phyloP scores from a whole-genome alignment of 2,113 vertebrate genomes.

The Eclectus roratus region DNA sequence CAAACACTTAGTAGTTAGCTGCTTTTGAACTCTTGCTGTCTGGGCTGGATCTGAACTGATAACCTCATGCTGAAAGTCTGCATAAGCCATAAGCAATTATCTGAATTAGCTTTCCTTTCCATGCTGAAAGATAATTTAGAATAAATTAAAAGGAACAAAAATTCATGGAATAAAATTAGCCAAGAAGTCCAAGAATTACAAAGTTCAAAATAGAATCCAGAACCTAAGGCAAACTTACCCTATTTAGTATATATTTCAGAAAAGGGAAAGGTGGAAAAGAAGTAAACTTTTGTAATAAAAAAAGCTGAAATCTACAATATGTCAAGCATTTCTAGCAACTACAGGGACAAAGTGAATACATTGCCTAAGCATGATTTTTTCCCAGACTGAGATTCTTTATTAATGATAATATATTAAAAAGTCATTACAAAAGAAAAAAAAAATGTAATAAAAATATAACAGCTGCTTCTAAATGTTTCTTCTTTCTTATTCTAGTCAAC shows the following conservation, averaged over 20 bases:
- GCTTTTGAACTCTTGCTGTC: not conserved
- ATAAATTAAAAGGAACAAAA: not conserved
- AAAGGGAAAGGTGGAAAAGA: accelerated
- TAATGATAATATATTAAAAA: not conserved
- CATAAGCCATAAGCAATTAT: not conserved
- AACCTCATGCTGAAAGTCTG: not conserved
- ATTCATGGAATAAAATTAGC: not conserved
- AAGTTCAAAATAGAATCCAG: not conserved
- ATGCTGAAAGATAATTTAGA: not conserved
- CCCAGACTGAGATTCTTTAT: not conserved
- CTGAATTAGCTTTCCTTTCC: not conserved
- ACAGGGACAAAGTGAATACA: not conserved
- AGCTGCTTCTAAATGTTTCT: not conserved
- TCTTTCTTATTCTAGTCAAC: not conserved
- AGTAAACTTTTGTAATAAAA: not conserved
- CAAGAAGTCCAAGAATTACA: not conserved
- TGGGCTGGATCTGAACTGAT: not conserved
- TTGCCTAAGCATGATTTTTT: not conserved
- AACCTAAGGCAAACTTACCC: not conserved
- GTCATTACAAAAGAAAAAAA: not conserved
- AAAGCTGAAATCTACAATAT: not conserved
- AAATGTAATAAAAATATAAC: not conserved
- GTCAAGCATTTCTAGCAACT: not conserved
- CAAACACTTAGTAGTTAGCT: not conserved
- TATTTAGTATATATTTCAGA: not conserved